phyloP scores from a whole-genome alignment of 2,797 vertebrate species.

The Dromococcyx pavoninus region DNA sequence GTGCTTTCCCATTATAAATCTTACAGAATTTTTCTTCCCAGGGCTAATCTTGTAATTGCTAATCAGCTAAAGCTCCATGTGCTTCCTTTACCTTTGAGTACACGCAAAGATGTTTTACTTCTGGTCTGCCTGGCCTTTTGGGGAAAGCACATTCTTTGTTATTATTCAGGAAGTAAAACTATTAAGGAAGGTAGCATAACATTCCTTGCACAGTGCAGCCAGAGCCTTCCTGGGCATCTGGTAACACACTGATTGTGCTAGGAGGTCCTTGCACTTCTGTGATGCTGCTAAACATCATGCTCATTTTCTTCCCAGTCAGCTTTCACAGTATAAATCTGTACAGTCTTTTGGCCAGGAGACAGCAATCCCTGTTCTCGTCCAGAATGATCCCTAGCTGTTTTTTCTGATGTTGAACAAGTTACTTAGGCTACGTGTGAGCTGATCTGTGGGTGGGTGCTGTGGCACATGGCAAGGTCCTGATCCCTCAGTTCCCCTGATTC shows the following conservation, averaged over 20 bases:
- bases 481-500: accelerated
- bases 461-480: neutral
- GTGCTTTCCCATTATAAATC: conserved; percentile 37
- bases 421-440: accelerated
- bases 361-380: neutral
- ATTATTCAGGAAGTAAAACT: conserved; percentile 35
- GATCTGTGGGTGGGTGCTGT: neutral
- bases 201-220: neutral
- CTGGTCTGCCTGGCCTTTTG: neutral
- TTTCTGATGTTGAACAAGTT: neutral
- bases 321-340: neutral
- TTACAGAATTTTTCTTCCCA: conserved; percentile 3
- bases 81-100: conserved; percentile 36
- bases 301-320: neutral
- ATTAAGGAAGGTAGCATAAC: neutral
- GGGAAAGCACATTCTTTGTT: conserved; percentile 5
- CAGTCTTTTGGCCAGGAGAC: neutral
- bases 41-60: conserved; percentile 4
- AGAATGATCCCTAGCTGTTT: neutral
- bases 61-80: conserved; percentile 38
- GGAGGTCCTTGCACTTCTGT: neutral
- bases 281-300: neutral
- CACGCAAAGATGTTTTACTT: conserved; percentile 4
- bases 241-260: neutral
- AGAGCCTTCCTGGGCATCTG: neutral